phyloP scores from a whole-genome alignment of 2,797 vertebrate species.

The Podargus strigoides region DNA sequence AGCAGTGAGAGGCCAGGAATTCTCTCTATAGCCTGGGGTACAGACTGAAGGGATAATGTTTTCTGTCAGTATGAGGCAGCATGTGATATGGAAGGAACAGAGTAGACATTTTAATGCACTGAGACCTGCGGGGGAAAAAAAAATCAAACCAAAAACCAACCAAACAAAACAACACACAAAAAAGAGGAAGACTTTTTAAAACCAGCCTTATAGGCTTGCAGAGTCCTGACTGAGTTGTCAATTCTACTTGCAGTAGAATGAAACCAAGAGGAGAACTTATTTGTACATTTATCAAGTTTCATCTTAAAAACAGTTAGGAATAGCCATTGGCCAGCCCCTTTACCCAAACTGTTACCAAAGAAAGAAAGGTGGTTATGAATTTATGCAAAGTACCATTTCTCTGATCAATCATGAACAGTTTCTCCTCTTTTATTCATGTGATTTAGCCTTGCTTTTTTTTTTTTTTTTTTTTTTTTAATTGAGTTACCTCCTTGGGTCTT shows the following conservation, averaged over 20 bases:
- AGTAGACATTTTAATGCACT: not conserved
- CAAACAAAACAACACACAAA: not conserved
- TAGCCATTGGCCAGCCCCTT: not conserved
- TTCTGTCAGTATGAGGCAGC: not conserved
- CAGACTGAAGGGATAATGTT: not conserved
- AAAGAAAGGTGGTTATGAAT: not conserved
- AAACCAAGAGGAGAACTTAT: not conserved
- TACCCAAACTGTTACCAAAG: not conserved
- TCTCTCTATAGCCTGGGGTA: not conserved
- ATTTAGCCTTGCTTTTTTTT: too few species aligned
- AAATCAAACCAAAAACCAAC: too few species aligned
- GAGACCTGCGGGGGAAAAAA: not conserved
- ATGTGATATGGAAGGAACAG: not conserved
- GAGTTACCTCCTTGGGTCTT: not conserved
- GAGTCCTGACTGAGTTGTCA: not conserved
- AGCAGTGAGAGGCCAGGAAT: not conserved
- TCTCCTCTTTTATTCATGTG: not conserved
- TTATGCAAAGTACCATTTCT: not conserved
- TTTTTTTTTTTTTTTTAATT: rapidly evolving
- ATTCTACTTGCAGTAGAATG: not conserved
- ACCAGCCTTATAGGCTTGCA: not conserved
- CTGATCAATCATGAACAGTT: not conserved
- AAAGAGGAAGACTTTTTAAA: not conserved
- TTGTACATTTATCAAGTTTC: not conserved
- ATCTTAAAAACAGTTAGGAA: not conserved